phyloP scores from a whole-genome alignment of 2,888 invertebrate species.

The Drosophila parthenogenetica region DNA sequence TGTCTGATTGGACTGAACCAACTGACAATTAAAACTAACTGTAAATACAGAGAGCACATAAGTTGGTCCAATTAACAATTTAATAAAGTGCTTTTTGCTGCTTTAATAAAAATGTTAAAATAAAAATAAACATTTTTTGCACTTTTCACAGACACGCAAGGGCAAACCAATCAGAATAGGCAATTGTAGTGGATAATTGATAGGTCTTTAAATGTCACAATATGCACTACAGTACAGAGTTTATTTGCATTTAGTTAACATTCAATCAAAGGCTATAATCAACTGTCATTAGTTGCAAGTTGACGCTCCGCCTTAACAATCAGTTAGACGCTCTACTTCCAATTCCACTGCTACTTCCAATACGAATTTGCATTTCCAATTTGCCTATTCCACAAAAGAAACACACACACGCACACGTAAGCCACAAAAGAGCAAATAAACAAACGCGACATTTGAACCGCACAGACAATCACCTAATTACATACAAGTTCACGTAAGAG shows the following conservation, averaged over 20 bases:
- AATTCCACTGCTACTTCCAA: conserved; percentile 8
- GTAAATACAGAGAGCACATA: conserved; percentile 27
- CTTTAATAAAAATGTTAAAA: neutral
- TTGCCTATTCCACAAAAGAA: conserved; percentile 20
- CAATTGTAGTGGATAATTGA: conserved; percentile 16
- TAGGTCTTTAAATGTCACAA: conserved; percentile 19
- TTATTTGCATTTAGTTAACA: conserved; percentile 1
- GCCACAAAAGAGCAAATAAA: conserved; percentile 15
- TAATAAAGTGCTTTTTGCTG: too few relatives aligned
- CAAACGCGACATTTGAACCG: conserved; percentile 75
- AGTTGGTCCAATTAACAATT: neutral
- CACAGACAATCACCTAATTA: conserved; percentile 76
- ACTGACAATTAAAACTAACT: conserved; percentile 56
- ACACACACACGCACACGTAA: conserved; percentile 1
- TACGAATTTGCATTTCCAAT: conserved; percentile 14
- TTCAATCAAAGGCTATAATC: conserved; percentile 34
- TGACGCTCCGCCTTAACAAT: conserved; percentile 53
- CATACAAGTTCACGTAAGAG: conserved; percentile 41
- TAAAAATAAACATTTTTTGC: neutral
- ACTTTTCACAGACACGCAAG: too few relatives aligned
- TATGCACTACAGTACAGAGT: conserved; percentile 5
- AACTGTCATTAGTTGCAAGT: conserved; percentile 50
- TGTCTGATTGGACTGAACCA: conserved; percentile 47
- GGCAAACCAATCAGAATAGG: too few relatives aligned
- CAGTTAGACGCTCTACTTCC: conserved; percentile 24